phyloP scores from a whole-genome alignment of 2,797 vertebrate genomes.

The Parauchenoglanis punctatus region DNA sequence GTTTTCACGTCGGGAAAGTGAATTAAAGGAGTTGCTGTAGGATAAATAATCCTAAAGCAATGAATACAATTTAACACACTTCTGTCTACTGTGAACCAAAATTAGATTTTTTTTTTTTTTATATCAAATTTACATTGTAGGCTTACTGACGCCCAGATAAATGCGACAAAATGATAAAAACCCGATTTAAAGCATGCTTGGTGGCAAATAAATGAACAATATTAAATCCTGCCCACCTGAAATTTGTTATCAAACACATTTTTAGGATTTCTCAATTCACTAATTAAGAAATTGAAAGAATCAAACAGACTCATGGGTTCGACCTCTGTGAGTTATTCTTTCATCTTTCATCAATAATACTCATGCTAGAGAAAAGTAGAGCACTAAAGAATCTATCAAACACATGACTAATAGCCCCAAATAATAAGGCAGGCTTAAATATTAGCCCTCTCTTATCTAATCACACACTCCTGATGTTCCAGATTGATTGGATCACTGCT shows the following conservation, averaged over 20 bases:
- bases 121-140: not conserved
- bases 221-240: not conserved
- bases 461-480: constrained; percentile 34
- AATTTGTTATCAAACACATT: not conserved
- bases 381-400: not conserved
- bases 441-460: constrained; percentile 47
- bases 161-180: not conserved
- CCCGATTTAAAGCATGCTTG: not conserved
- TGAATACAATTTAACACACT: not conserved
- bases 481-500: constrained; percentile 43
- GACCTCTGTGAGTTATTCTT: not conserved
- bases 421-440: constrained; percentile 44
- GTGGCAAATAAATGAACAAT: not conserved
- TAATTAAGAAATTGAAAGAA: not conserved
- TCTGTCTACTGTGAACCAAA: not conserved
- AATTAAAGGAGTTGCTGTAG: not conserved
- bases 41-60: not conserved
- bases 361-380: not conserved
- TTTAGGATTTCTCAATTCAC: not conserved
- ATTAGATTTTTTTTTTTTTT: not conserved
- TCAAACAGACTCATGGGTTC: not conserved
- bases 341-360: not conserved
- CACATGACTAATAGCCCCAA: constrained; percentile 11
- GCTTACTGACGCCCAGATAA: not conserved
- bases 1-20: not conserved